Percentiles rank a stretch among this genome's conserved stretches.
Conservation (phyloP, 2,113 vertebrate genomes). For the Heloderma charlesbogerti region DNA sequence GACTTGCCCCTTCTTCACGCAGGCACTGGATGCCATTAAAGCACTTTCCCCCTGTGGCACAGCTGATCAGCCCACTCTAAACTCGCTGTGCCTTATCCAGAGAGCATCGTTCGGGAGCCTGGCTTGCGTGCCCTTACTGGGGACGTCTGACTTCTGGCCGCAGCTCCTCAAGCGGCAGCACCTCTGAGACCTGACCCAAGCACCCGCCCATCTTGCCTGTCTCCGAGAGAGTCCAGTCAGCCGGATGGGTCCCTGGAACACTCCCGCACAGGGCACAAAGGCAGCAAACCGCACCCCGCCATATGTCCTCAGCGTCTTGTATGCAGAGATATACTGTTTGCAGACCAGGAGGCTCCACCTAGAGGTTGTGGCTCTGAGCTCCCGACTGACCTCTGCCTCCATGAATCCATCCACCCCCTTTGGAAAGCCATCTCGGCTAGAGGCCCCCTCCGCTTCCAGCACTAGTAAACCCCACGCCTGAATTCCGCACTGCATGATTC, state of each 20-base stretch:
- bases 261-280: background rate
- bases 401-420: too few species aligned
- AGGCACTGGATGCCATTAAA: background rate
- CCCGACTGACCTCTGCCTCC: background rate
- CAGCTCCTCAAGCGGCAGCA: background rate
- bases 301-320: background rate
- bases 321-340: background rate
- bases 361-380: background rate
- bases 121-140: background rate
- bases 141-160: background rate
- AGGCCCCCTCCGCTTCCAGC: background rate
- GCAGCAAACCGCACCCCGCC: background rate
- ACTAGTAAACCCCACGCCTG: background rate
- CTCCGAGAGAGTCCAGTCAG: background rate
- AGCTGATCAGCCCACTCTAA: background rate
- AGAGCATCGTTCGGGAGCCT: background rate
- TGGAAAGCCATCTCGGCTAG: background rate
- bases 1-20: background rate
- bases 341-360: background rate
- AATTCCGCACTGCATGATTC: background rate
- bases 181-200: background rate
- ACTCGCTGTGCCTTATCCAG: background rate
- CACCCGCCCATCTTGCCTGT: background rate
- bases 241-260: background rate
- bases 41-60: background rate